A percentile compares a stretch with the other conserved stretches of the same genome.
These are phyloP conservation scores for Nomada fucata DNA, from an alignment of 2,888 invertebrate genomes.

Conservation along the genomic window DNA sequence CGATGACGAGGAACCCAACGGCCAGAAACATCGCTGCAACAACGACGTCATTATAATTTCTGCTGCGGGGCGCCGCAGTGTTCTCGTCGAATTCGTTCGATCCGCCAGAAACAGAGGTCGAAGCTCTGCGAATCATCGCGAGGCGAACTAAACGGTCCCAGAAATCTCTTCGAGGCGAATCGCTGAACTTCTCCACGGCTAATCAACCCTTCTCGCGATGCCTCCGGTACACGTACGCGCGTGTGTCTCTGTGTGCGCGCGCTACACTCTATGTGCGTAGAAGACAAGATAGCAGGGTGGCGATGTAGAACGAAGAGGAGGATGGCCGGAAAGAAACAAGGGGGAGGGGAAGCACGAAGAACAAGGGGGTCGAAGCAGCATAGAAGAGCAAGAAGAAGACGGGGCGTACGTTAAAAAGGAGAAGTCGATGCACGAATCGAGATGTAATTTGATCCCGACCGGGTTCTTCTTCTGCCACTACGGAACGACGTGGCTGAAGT, in stretches of 20 bases:
- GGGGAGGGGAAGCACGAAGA: conserved; percentile 23
- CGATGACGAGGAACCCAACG: conserved; percentile 7
- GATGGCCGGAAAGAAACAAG: neutral
- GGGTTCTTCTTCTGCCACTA: conserved; percentile 60
- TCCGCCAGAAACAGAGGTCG: conserved; percentile 42
- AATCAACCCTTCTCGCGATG: conserved; percentile 37
- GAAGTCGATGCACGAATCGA: conserved; percentile 80
- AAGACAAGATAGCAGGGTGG: conserved; percentile 41
- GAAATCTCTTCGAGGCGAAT: conserved; percentile 30
- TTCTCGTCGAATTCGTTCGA: conserved; percentile 24
- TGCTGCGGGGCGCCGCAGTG: neutral
- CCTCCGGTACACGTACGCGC: neutral
- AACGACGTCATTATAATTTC: no score
- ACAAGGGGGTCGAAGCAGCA: conserved; percentile 38
- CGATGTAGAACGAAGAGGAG: neutral
- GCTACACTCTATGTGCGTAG: conserved; percentile 1
- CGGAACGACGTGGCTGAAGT: conserved; percentile 67
- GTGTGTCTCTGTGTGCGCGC: no score
- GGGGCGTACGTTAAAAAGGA: conserved; percentile 70
- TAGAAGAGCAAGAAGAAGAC: conserved; percentile 50
- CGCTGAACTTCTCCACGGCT: conserved; percentile 40
- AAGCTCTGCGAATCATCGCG: conserved; percentile 35
- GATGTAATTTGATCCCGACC: conserved; percentile 80
- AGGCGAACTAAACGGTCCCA: conserved; percentile 25
- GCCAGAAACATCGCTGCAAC: no score